These are phyloP conservation scores for Leptoclinus maculatus DNA, from an alignment of 2,797 vertebrate genomes.

Conservation along the genomic window DNA sequence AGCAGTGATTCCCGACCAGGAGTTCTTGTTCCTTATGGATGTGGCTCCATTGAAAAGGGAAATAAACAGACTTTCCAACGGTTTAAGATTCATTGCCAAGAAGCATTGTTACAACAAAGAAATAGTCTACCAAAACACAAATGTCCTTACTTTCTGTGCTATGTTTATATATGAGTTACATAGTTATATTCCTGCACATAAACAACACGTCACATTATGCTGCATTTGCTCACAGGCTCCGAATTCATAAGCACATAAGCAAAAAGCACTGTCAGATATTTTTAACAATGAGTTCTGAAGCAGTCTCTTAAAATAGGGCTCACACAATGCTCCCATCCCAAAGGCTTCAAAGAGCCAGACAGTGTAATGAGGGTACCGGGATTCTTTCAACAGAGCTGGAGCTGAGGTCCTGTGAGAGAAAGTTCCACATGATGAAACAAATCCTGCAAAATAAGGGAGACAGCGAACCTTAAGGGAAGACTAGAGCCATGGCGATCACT, in stretches of 20 bases:
- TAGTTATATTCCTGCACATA: too few species aligned
- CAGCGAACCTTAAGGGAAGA: slow-evolving; percentile 11
- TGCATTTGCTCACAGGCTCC: neutral
- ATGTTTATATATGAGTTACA: too few species aligned
- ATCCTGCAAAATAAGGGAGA: slow-evolving; percentile 39
- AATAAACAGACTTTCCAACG: too few species aligned
- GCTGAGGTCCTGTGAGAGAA: slow-evolving; percentile 24
- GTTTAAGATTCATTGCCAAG: too few species aligned
- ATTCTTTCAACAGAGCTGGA: slow-evolving; percentile 13
- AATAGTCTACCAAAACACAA: too few species aligned
- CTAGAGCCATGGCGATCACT: neutral
- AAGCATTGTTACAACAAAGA: too few species aligned
- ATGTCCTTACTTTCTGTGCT: too few species aligned
- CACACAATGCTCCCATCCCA: slow-evolving; percentile 36
- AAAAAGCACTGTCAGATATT: neutral
- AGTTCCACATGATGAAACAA: slow-evolving; percentile 50
- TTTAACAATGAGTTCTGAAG: slow-evolving; percentile 23
- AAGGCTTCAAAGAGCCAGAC: slow-evolving; percentile 46
- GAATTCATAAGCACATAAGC: neutral
- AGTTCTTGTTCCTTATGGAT: neutral
- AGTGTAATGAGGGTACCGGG: slow-evolving; percentile 32
- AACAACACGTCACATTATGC: neutral
- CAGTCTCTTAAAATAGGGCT: slow-evolving; percentile 42
- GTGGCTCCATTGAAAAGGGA: too few species aligned
- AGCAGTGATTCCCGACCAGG: neutral